Evolutionary conservation across 2,888 invertebrate species (phyloP), one percentile per base, ranked within the genome.

Genomic region (Amaurobius ferox): DNA sequence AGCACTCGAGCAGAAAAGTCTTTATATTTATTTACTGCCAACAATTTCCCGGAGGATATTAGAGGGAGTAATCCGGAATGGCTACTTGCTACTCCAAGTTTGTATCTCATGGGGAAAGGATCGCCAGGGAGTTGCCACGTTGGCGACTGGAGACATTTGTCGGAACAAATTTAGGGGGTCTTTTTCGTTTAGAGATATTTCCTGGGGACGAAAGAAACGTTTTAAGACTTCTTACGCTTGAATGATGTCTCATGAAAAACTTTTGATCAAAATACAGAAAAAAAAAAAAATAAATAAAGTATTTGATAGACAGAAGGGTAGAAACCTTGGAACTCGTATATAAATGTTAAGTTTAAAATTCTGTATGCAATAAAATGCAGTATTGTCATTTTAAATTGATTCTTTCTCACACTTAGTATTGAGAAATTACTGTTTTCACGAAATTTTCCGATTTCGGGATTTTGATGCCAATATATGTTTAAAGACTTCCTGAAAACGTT

Each of bases 1-100:
- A 9, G 64, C 7, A 28, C 28, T 11, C 7, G 28, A 64, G 29
- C 19, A 19, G 61, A 68, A 68, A 67, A 30, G 74, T 48, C 48
- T 80, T 80, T 61, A 55, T 73, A 74, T 62, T 85, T 85, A 71
- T 77, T 85, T 85, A 72, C 77, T 72, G 48, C 19, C 28, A 39
- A 16, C 28, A 55, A 35, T 61, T n/a, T 44, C 83, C 67, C 83
- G 29, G 19, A 64, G 71, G 83, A 85, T 85, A 85, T 85, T 85
- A 85, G 66, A 44, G 62, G 44, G 55, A 76, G 72, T 85, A 85
- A 85, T 66, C 71, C 30, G 26, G 32, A 66, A 72, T 44, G 44
- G 71, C 26, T 44, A 62, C 13, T 39, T 44, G 64, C 29, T 44
- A 55, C 48, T 40, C 30, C 32, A 77, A 16, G 29, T 23, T 64